Evolutionary conservation across 2,888 invertebrate genomes (phyloP), one percentile per base, ranked within the genome.

Genomic region (Mythimna ferrago): DNA sequence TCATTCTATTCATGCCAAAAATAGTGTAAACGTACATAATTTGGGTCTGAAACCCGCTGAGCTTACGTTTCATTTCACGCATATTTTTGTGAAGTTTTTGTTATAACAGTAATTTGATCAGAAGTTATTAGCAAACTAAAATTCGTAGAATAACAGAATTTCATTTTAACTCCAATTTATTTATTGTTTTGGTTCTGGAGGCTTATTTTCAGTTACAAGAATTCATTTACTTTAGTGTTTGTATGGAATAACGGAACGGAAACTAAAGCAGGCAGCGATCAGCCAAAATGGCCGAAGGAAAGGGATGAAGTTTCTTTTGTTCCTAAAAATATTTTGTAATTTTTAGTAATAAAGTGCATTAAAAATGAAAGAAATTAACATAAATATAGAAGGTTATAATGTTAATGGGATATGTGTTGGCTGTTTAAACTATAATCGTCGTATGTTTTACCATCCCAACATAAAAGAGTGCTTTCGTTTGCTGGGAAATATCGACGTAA

Each of bases 321-420:
- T 86, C 84, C 77, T 87, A 91, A 89, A 92, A 78, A 84, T 89
- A 89, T 91, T 91, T 90, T 78, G 62, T 63, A 70, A 73, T 75
- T 48, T 54, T 26, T 73, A 69, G n/a, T 65, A 53, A 9, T 44
- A 72, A 80, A 84, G 65, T 70, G 41, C 16, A 71, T 76, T 76
- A 44, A 92, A 88, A 89, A 95, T 95, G 95, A 94, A 89, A 82
- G 96, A 96, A 92, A 93, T 96, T 51, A 93, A 96, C 69, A 96
- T 96, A 82, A 95, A 96, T 84, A 96, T 96, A 65, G 96, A 96
- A 86, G 96, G 96, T 3, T 96, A 93, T 72, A 96, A 96, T 86
- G 96, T 95, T 41, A 96, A 96, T 63, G 96, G 96, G 0, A 94
- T 96, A 83, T 96, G 96, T 83, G 96, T 96, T 2, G 94, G 94